These are phyloP conservation scores for Philereme vetulata DNA, from an alignment of 2,888 invertebrate genomes.

Conservation along the genomic window DNA sequence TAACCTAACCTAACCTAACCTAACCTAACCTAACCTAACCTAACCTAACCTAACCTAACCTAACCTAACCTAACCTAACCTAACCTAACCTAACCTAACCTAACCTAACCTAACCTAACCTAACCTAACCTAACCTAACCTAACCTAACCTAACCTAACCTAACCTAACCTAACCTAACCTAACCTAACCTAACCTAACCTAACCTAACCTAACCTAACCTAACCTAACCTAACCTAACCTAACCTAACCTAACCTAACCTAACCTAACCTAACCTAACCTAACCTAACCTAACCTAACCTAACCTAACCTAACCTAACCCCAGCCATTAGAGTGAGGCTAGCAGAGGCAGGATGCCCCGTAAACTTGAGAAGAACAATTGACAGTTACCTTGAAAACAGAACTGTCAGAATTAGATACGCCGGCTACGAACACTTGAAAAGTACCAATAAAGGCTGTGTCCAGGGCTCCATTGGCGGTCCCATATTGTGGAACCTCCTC, in stretches of 20 bases:
- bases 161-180: conserved; percentile 19
- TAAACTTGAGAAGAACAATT: no score
- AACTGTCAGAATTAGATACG: no score
- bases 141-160: conserved; percentile 18
- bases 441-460: no score
- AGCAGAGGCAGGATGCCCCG: no score
- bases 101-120: conserved; percentile 15
- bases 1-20: conserved; percentile 16
- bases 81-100: conserved; percentile 14
- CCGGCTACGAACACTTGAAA: no score
- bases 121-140: conserved; percentile 16
- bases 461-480: no score
- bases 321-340: not conserved
- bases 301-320: conserved; percentile 11
- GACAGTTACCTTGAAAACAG: no score
- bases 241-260: conserved; percentile 15
- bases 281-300: conserved; percentile 16
- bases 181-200: conserved; percentile 21
- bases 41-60: conserved; percentile 24
- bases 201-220: conserved; percentile 21
- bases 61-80: conserved; percentile 15
- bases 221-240: conserved; percentile 22
- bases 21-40: conserved; percentile 17
- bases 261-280: conserved; percentile 10
- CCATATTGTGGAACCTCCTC: no score